Evolutionary conservation across 1,140 invertebrate species (phyloP), one percentile per base, ranked within the genome.

Genomic region (Galendromus occidentalis): DNA sequence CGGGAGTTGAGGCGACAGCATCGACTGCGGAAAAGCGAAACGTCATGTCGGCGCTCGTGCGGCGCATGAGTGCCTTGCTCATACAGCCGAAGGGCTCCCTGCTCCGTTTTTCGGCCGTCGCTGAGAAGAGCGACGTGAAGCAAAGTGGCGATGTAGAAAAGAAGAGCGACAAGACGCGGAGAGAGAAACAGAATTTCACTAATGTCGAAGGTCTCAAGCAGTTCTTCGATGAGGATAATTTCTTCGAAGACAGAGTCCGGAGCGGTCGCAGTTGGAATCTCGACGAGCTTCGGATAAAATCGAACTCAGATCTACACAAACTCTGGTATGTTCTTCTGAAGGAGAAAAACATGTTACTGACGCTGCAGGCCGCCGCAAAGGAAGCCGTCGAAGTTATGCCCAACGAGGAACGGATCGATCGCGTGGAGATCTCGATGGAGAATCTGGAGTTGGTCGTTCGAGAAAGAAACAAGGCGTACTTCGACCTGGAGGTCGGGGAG

Each of bases 291-390:
- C 80, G 94, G 72, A 82, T 96, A 39, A 98, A 97, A 78, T 93
- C 88, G 64, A 98, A 96, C 76, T 79, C 83, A 59, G 95, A 99
- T 78, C 81, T 98, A 47, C 95, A 99, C 72, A 96, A 98, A 80
- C 77, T 98, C 65, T 99, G 95, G 95, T 96, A 84, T 79, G 81
- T 98, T 28, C 78, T 98, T 65, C 76, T 97, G 25, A 99, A 98
- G 79, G 95, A 98, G 78, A 78, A 83, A 66, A 99, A 99, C 75
- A 95, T 97, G 91, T 77, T 99, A 6, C 74, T 93, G 55, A 98
- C 95, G 18, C 95, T 98, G 93, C 86, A 96, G 78, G 80, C 88
- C 67, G 85, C 85, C 72, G 86, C 82, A 72, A 84, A 85, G 63
- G 73, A 81, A 67, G 77, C 84, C 71, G 75, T 74, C 42, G 76